These are phyloP conservation scores for Drosophila simulans DNA, from an alignment of 1,140 invertebrate genomes.

Conservation along the genomic window DNA sequence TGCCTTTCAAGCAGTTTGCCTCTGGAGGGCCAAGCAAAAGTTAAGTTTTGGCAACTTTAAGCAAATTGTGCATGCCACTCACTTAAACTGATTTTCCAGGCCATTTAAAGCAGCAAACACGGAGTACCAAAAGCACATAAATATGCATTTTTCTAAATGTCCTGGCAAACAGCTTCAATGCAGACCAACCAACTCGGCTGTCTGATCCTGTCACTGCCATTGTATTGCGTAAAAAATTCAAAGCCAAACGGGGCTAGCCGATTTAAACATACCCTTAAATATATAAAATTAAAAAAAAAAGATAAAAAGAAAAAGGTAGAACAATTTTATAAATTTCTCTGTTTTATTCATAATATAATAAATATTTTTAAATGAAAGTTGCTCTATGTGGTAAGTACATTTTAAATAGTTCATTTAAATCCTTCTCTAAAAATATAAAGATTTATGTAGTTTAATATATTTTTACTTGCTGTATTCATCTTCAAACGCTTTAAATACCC, in stretches of 20 bases:
- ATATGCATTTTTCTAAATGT: slow-evolving; percentile 37
- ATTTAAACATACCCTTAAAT: neutral
- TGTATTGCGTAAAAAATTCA: slow-evolving; percentile 36
- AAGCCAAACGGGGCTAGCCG: neutral
- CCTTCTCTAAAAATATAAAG: no score
- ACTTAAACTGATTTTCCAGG: slow-evolving; percentile 48
- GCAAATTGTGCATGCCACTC: slow-evolving; percentile 41
- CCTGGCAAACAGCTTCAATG: slow-evolving; percentile 33
- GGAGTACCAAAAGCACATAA: slow-evolving; percentile 6
- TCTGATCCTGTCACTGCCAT: slow-evolving; percentile 40
- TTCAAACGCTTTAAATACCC: neutral
- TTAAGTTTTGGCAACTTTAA: slow-evolving; percentile 17
- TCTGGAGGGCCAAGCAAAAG: slow-evolving; percentile 18
- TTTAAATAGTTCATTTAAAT: no score
- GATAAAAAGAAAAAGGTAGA: no score
- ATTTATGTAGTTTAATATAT: neutral
- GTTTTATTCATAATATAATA: no score
- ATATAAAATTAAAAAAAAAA: no score
- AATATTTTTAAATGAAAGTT: no score
- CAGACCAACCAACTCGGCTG: slow-evolving; percentile 20
- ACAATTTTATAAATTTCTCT: no score
- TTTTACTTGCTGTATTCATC: neutral
- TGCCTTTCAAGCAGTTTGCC: slow-evolving; percentile 35
- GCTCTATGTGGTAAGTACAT: no score
- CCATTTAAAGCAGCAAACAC: slow-evolving; percentile 45